Conservation (phyloP, 2,888 invertebrate species). For the Elegia similella region DNA sequence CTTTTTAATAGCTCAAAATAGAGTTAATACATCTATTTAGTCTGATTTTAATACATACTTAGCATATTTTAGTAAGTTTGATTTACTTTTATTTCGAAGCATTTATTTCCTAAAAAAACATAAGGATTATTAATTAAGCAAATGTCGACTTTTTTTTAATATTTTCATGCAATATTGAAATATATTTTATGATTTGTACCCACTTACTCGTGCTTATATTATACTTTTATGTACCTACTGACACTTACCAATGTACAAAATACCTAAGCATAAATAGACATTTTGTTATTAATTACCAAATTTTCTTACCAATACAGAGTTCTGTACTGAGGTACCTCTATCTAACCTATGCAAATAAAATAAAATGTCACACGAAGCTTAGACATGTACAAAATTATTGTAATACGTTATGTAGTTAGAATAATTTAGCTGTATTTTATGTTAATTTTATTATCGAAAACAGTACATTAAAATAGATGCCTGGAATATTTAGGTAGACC, state of each 20-base stretch:
- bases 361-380: constrained; percentile 59
- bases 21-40: background rate
- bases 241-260: too few species aligned
- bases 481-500: constrained; percentile 30
- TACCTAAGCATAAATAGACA: too few species aligned
- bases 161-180: too few species aligned
- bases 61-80: background rate
- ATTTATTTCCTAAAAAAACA: background rate
- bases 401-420: constrained; percentile 66
- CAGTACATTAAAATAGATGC: constrained; percentile 33
- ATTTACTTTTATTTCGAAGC: background rate
- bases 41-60: background rate
- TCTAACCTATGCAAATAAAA: constrained; percentile 33
- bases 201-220: too few species aligned
- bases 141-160: too few species aligned
- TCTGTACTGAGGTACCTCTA: constrained; percentile 9
- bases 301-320: background rate
- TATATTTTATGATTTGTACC: too few species aligned
- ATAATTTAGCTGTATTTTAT: constrained; percentile 55
- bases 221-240: too few species aligned
- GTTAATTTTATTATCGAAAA: constrained; percentile 21
- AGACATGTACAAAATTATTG: constrained; percentile 72
- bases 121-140: too few species aligned
- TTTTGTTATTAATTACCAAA: background rate
- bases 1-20: background rate